Conservation (phyloP, 2,888 invertebrate species). For the Scaptomyza parva region DNA sequence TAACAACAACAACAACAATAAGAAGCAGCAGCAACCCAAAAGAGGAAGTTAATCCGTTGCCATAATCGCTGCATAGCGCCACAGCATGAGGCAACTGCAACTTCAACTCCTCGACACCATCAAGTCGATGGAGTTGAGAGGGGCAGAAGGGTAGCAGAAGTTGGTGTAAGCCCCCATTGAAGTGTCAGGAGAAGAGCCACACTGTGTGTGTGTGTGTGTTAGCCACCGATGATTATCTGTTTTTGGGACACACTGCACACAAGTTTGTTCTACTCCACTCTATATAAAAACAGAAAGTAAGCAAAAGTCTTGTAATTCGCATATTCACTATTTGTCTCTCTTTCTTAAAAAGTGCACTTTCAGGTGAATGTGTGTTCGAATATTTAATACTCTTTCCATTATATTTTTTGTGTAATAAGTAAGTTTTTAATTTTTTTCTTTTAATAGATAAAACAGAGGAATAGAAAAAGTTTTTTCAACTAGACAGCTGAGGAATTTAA, state of each 20-base stretch:
- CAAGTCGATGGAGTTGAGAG: conserved; percentile 2
- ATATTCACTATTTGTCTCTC: conserved; percentile 7
- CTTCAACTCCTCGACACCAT: conserved; percentile 47
- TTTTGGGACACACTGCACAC: conserved; percentile 18
- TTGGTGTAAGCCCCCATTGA: conserved; percentile 63
- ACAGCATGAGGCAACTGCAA: conserved; percentile 77
- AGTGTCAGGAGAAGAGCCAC: conserved; percentile 73
- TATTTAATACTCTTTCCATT: not conserved
- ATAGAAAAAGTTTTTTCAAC: too few relatives aligned
- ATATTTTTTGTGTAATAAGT: not conserved
- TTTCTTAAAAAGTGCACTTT: too few relatives aligned
- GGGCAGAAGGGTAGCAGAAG: conserved; percentile 6
- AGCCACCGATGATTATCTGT: conserved; percentile 59
- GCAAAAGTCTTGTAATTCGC: conserved; percentile 24
- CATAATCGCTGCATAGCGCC: conserved; percentile 79
- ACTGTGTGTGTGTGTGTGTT: conserved; percentile 9
- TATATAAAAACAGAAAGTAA: conserved; percentile 61
- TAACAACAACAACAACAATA: conserved; percentile 14
- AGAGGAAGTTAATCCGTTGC: conserved; percentile 77
- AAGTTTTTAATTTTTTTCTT: not conserved
- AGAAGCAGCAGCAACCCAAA: conserved; percentile 47
- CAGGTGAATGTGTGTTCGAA: too few relatives aligned
- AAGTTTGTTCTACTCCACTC: conserved; percentile 31
- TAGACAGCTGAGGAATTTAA: too few relatives aligned
- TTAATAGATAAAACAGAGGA: not conserved